These are phyloP conservation scores for Drosophila ambigua DNA, from an alignment of 1,140 invertebrate species.

Conservation along the genomic window DNA sequence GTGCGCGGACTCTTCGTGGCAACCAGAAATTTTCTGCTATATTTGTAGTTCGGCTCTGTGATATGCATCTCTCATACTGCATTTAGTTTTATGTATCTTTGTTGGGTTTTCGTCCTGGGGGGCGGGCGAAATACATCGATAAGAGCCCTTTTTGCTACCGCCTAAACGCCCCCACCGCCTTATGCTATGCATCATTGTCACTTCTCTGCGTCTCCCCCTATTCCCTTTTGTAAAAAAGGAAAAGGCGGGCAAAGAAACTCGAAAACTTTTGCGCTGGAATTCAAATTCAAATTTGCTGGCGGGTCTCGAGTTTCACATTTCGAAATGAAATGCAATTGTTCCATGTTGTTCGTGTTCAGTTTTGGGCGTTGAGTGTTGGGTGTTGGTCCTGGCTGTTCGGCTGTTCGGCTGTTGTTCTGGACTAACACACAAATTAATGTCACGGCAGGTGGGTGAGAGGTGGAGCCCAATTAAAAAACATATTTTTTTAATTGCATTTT, in stretches of 20 bases:
- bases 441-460: slow-evolving; percentile 66
- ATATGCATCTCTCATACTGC: no score
- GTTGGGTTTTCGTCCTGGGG: no score
- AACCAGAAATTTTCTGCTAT: no score
- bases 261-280: slow-evolving; percentile 12
- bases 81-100: no score
- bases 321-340: slow-evolving; percentile 23
- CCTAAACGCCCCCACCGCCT: no score
- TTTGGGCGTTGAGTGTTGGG: slow-evolving; percentile 23
- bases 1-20: no score
- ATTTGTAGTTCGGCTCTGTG: no score
- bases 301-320: slow-evolving; percentile 44
- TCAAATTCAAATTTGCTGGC: slow-evolving; percentile 24
- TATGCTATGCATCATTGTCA: no score
- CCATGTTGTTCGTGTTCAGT: slow-evolving; percentile 15
- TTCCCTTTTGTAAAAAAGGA: no score
- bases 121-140: no score
- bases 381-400: background rate
- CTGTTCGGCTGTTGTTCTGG: background rate
- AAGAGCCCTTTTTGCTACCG: no score
- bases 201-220: no score
- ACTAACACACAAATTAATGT: slow-evolving; percentile 76
- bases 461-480: slow-evolving; percentile 70
- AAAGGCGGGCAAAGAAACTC: slow-evolving; percentile 12
- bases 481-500: slow-evolving; percentile 78